Base-by-base conservation (phyloP, 2,797 vertebrate species). In the Fistularia commersonii region DNA sequence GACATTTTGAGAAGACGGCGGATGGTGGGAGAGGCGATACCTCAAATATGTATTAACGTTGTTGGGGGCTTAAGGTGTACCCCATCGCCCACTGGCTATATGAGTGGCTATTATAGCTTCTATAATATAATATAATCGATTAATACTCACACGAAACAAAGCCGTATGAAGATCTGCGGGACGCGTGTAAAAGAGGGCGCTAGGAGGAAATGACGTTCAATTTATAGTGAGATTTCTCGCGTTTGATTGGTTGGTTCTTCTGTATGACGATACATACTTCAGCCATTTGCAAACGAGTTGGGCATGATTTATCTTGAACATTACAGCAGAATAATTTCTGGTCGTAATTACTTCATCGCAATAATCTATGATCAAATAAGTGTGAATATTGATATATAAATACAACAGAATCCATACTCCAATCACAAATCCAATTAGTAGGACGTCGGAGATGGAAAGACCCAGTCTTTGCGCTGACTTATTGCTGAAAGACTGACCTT, bases 91-190 rank as follows among this genome's bases (percentile, higher is more conserved):
- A 41, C 13, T 41, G 5, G 39, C 39, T 11, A 10, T 11, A 41
- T 41, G 3, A 1, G 11, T 9, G 10, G 13, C 8, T 6, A 1
- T n/a, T 35, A 23, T 23, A 0, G 0, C 1, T 13, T 35, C 64
- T 42, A 32, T 0, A 3, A 0, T 0, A 2, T 34, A 57, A 76
- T 2, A 45, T 3, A 0, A 0, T 0, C 0, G 0, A 9, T 50
- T 9, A 8, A 54, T 41, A 74, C 91, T 90, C 81, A 92, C 91
- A 91, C 90, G 91, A 91, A 83, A 91, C 90, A 90, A 92, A 89
- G 90, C 91, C 91, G 91, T 91, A 89, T 91, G 81, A 90, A 91
- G 85, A 54, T 85, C 88, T 62, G 69, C 52, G 77, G 69, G 82
- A 66, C 88, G 87, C 84, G 84, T 84, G 79, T 2, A 87, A 89